A percentile compares a stretch with the other conserved stretches of the same genome.
These are phyloP conservation scores for silkworm (Bombyx mori) DNA, from an alignment of 1,140 invertebrate genomes.

Conservation along the genomic window DNA sequence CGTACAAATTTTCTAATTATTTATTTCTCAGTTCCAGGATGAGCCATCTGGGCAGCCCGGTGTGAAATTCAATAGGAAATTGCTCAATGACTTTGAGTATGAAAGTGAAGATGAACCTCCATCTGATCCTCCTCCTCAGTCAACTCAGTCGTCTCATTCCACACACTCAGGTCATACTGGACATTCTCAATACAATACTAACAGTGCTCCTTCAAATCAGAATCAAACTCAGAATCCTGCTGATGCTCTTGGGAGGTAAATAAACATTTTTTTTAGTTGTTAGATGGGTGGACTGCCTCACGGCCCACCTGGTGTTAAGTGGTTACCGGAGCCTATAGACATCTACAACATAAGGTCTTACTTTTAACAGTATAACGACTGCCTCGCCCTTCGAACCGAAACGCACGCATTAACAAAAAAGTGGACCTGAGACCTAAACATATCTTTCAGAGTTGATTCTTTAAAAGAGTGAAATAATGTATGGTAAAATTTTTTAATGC, in stretches of 20 bases:
- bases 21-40: constrained; percentile 42
- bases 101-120: constrained; percentile 61
- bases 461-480: no score
- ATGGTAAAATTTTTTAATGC: no score
- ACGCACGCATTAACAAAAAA: no score
- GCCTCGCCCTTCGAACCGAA: no score
- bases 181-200: constrained; percentile 17
- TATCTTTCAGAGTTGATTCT: no score
- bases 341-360: no score
- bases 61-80: constrained; percentile 60
- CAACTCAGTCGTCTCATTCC: constrained; percentile 13
- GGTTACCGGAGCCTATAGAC: no score
- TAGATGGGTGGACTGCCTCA: neutral
- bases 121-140: constrained; percentile 14
- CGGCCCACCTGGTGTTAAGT: no score
- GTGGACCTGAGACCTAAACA: no score
- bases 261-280: neutral
- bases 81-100: constrained; percentile 68
- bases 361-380: no score
- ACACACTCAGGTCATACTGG: constrained; percentile 17
- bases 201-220: constrained; percentile 3
- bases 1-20: neutral
- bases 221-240: constrained; percentile 34
- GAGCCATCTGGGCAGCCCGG: constrained; percentile 33
- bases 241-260: constrained; percentile 56